Evolutionary conservation across 2,113 vertebrate genomes (phyloP).

Genomic region (Phocoena phocoena): DNA sequence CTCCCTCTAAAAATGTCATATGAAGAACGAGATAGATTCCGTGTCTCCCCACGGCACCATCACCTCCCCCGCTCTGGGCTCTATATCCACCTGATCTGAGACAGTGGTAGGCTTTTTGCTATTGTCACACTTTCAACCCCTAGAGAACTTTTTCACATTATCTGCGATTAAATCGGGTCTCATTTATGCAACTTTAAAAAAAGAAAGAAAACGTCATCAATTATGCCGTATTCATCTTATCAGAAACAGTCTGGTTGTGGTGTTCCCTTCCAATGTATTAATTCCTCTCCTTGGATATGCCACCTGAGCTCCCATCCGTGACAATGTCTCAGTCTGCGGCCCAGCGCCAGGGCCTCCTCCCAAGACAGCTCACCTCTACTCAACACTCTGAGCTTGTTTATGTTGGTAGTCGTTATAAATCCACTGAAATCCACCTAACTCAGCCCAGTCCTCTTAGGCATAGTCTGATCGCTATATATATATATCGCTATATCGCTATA

Average conservation of each 20-base stretch:
- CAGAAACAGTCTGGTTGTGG: background rate
- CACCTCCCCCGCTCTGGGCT: background rate
- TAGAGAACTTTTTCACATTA: background rate
- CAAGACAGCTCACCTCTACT: background rate
- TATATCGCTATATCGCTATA: too few species aligned
- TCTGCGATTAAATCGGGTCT: background rate
- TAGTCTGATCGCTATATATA: background rate
- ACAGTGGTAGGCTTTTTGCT: background rate
- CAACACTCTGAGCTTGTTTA: background rate
- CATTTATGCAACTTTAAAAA: background rate
- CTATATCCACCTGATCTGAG: background rate
- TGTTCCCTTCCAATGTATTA: background rate
- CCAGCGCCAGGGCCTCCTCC: background rate
- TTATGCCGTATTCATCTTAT: background rate
- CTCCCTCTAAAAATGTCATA: background rate
- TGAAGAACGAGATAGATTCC: background rate
- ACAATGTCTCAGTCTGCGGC: background rate
- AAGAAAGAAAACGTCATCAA: background rate
- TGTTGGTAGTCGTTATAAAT: background rate
- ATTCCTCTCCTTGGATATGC: background rate
- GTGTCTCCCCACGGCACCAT: background rate
- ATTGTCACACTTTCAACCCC: background rate
- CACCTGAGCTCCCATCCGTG: accelerated
- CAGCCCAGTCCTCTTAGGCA: background rate
- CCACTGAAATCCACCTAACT: background rate